Percentiles rank a stretch among this genome's conserved stretches.
These are phyloP conservation scores for Lamprotornis superbus DNA, from an alignment of 2,113 vertebrate species.

Conservation along the genomic window DNA sequence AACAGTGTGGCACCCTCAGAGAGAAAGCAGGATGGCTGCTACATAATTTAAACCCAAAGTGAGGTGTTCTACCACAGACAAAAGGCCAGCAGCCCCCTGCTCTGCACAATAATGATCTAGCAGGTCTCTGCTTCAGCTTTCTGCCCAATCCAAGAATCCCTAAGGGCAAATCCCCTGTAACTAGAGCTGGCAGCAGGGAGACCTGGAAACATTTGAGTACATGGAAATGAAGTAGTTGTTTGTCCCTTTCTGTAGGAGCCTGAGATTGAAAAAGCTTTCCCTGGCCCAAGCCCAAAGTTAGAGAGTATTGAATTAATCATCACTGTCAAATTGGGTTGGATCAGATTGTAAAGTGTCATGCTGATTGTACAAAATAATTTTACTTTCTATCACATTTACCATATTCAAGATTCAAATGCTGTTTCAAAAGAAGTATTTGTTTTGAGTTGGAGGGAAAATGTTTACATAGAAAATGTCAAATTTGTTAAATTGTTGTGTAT, in stretches of 20 bases:
- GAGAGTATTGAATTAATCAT: neutral
- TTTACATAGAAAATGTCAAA: neutral
- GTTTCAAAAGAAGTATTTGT: neutral
- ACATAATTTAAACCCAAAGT: neutral
- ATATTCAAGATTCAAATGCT: neutral
- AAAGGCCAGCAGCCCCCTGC: neutral
- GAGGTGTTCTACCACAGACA: neutral
- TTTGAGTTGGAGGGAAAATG: neutral
- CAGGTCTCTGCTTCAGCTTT: neutral
- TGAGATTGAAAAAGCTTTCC: neutral
- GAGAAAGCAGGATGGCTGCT: neutral
- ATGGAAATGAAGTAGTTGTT: neutral
- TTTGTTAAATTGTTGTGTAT: neutral
- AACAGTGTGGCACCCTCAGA: neutral
- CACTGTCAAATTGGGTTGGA: neutral
- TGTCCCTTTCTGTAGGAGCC: neutral
- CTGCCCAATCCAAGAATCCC: neutral
- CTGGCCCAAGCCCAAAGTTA: neutral
- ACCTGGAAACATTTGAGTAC: neutral
- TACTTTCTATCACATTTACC: neutral
- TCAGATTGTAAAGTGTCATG: neutral
- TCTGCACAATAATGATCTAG: neutral
- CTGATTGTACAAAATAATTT: neutral
- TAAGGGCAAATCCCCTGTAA: accelerated
- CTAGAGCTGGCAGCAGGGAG: neutral